Percentiles rank a stretch among this genome's conserved stretches.
Conservation (phyloP, 2,113 vertebrate species). For the Hippocampus barbouri region DNA sequence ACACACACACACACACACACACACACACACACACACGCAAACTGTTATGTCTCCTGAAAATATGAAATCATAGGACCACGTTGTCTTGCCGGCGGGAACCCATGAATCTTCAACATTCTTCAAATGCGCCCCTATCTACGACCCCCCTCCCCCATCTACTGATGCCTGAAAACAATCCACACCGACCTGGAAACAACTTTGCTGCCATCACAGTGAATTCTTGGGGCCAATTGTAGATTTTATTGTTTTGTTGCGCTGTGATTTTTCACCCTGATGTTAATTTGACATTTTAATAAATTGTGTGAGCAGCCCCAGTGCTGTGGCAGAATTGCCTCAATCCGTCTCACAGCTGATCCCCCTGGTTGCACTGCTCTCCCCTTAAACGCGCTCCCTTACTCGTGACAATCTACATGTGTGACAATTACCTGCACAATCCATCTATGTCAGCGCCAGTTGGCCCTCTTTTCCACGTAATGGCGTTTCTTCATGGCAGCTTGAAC, state of each 20-base stretch:
- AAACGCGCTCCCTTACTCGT: conserved; percentile 63
- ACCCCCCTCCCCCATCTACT: not conserved
- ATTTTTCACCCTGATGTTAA: conserved; percentile 76
- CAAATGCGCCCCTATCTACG: conserved; percentile 5
- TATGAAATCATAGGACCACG: conserved; percentile 44
- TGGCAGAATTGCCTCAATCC: conserved; percentile 73
- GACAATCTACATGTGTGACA: conserved; percentile 74
- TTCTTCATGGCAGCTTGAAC: conserved; percentile 52
- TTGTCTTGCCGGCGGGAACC: conserved; percentile 50
- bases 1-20: not conserved
- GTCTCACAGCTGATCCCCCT: conserved; percentile 72
- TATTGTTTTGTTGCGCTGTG: conserved; percentile 65
- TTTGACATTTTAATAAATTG: conserved; percentile 80
- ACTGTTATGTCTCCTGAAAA: conserved; percentile 41
- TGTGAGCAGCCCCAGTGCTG: conserved; percentile 49
- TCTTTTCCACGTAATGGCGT: conserved; percentile 53
- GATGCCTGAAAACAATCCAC: conserved; percentile 42
- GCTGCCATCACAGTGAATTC: conserved; percentile 55
- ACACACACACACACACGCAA: conserved; percentile 6
- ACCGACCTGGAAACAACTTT: conserved; percentile 39
- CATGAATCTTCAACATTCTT: conserved; percentile 39
- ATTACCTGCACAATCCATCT: conserved; percentile 68
- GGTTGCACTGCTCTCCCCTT: conserved; percentile 50
- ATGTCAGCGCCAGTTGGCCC: conserved; percentile 50
- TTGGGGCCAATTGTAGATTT: conserved; percentile 63